Evolutionary conservation across 2,113 vertebrate species (phyloP).

Genomic region (Myrmecophaga tridactyla): DNA sequence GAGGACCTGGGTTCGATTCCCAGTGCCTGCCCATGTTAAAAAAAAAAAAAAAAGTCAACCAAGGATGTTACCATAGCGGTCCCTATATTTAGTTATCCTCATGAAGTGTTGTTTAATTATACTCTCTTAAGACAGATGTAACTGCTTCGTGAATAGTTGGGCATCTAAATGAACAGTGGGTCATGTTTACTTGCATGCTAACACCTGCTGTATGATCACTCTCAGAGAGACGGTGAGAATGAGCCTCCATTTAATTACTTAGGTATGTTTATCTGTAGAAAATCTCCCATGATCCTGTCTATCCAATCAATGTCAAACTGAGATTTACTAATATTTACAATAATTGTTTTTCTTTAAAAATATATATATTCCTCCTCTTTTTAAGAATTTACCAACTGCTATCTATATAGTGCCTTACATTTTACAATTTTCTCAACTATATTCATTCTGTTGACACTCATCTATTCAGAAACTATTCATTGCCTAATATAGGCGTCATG

Average conservation of each 20-base stretch:
- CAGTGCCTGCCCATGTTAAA: too few species aligned
- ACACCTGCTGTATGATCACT: background rate
- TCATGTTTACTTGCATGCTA: background rate
- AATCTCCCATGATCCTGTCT: background rate
- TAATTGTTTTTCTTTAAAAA: constrained; percentile 1
- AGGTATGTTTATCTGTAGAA: background rate
- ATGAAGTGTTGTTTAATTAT: constrained; percentile 7
- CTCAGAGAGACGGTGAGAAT: background rate
- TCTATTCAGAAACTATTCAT: background rate
- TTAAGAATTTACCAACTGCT: background rate
- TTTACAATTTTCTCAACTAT: background rate
- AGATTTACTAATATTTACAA: background rate
- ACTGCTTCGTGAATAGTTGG: background rate
- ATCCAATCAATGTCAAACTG: background rate
- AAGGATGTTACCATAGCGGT: background rate
- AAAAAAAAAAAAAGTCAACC: background rate
- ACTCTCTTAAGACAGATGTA: constrained; percentile 1
- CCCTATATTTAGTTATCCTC: constrained; percentile 38
- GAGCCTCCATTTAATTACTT: background rate
- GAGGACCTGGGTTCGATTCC: too few species aligned
- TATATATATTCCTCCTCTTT: background rate
- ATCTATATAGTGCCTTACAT: background rate
- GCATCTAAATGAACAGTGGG: background rate
- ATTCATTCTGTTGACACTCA: background rate
- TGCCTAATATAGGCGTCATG: background rate